Evolutionary conservation across 2,113 vertebrate species (phyloP).

Genomic region (Scortum barcoo): DNA sequence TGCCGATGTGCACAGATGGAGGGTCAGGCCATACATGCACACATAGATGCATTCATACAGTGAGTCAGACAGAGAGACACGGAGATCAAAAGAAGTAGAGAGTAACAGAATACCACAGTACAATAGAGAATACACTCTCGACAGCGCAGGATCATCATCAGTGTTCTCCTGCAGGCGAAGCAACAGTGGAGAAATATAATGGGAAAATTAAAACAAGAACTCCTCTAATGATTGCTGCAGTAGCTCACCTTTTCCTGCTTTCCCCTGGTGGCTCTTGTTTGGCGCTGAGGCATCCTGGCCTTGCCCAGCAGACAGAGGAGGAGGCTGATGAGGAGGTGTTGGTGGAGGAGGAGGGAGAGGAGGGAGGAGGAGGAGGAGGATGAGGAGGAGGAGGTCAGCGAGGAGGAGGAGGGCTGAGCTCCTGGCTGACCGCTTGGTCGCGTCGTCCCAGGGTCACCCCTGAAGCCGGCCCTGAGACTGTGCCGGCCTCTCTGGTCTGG

Average conservation of each 20-base stretch:
- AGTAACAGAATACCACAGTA: not conserved
- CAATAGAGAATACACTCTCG: not conserved
- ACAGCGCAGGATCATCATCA: not conserved
- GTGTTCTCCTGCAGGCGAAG: not conserved
- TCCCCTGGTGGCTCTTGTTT: slow-evolving; percentile 47
- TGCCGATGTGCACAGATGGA: not conserved
- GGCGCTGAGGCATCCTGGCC: slow-evolving; percentile 42
- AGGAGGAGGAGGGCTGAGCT: slow-evolving; percentile 32
- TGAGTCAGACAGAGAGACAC: not conserved
- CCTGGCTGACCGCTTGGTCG: slow-evolving; percentile 50
- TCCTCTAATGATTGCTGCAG: not conserved
- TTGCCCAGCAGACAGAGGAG: slow-evolving; percentile 42
- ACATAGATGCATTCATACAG: slow-evolving; percentile 1
- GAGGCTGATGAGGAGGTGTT: slow-evolving; percentile 13
- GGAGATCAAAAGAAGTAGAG: not conserved
- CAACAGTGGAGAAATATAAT: not conserved
- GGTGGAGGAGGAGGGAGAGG: not conserved
- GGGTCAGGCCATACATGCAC: not conserved
- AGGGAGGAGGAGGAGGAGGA: slow-evolving; percentile 20
- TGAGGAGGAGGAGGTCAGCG: slow-evolving; percentile 49
- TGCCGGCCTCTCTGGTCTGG: slow-evolving; percentile 57
- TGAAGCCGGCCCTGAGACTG: slow-evolving; percentile 3
- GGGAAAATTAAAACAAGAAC: not conserved
- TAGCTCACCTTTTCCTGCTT: slow-evolving; percentile 69
- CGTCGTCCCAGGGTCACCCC: slow-evolving; percentile 38